phyloP scores from a whole-genome alignment of 53 echinoderm and acorn worm species.

The Holothuria scabra region DNA sequence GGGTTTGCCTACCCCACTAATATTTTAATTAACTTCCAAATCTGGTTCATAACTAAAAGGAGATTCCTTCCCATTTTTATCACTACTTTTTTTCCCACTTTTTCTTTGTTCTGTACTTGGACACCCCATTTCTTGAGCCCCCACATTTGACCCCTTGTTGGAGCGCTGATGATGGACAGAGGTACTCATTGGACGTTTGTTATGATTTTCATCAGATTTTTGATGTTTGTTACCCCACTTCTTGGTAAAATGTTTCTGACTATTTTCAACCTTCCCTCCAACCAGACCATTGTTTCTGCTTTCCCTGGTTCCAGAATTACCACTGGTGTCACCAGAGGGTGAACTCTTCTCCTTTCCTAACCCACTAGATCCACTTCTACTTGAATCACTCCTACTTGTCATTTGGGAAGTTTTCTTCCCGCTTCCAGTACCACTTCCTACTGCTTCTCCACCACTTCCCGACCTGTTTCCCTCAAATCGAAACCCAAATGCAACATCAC shows the following conservation, averaged over 20 bases:
- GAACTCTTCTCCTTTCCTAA: neutral
- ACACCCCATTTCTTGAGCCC: too few species aligned
- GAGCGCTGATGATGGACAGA: too few species aligned
- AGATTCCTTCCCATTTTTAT: neutral
- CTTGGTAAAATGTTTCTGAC: too few species aligned
- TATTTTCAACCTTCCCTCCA: too few species aligned
- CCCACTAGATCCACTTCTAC: constrained; percentile 40
- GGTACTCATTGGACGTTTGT: too few species aligned
- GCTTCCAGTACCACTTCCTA: neutral
- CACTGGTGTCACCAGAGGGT: neutral
- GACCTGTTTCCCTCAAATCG: neutral
- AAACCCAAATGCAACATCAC: constrained; percentile 21
- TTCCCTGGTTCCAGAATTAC: neutral
- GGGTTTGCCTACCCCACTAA: too few species aligned
- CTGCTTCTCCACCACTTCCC: neutral
- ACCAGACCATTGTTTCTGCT: too few species aligned
- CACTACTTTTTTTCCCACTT: too few species aligned
- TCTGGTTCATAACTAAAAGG: neutral
- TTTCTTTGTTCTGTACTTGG: too few species aligned
- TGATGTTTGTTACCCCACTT: too few species aligned
- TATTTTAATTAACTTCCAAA: neutral
- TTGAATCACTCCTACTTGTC: constrained; percentile 54
- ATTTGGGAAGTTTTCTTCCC: neutral
- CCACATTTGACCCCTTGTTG: too few species aligned
- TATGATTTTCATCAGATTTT: too few species aligned